Evolutionary conservation across 2,113 vertebrate species (phyloP).

Genomic region (Spea bombifrons): DNA sequence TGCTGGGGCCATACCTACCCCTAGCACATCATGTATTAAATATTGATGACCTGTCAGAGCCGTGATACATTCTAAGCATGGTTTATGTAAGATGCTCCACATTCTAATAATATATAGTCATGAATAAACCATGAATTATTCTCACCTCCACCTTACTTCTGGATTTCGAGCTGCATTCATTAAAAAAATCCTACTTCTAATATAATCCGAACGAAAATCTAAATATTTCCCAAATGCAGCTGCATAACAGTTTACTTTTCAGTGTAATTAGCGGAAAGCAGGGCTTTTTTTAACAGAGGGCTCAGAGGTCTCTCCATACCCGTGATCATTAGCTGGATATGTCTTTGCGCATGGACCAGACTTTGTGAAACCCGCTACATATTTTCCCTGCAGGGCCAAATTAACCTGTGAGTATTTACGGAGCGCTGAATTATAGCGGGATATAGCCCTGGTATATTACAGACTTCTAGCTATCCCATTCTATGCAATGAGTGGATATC

Average conservation of each 20-base stretch:
- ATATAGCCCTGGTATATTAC: too few species aligned
- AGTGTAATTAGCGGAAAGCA: constrained; percentile 1
- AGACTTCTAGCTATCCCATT: too few species aligned
- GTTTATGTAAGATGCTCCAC: constrained; percentile 10
- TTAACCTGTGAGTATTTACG: not conserved
- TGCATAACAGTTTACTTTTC: constrained; percentile 3
- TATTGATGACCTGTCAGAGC: constrained; percentile 27
- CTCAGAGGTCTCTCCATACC: not conserved
- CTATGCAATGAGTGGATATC: too few species aligned
- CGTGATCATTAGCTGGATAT: not conserved
- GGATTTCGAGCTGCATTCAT: not conserved
- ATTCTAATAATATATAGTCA: constrained; percentile 16
- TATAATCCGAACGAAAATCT: constrained; percentile 9
- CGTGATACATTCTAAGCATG: constrained; percentile 3
- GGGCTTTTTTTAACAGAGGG: not conserved
- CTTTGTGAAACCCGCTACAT: too few species aligned
- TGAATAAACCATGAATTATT: constrained; percentile 31
- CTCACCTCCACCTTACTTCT: not conserved
- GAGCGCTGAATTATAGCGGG: too few species aligned
- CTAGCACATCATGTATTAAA: constrained; percentile 15
- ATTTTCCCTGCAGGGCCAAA: not conserved
- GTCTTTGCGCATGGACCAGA: not conserved
- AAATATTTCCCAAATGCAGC: not conserved
- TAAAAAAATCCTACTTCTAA: constrained; percentile 9
- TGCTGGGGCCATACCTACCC: not conserved